Evolutionary conservation across 1,140 invertebrate species (phyloP).

Genomic region (Drosophila bocki): DNA sequence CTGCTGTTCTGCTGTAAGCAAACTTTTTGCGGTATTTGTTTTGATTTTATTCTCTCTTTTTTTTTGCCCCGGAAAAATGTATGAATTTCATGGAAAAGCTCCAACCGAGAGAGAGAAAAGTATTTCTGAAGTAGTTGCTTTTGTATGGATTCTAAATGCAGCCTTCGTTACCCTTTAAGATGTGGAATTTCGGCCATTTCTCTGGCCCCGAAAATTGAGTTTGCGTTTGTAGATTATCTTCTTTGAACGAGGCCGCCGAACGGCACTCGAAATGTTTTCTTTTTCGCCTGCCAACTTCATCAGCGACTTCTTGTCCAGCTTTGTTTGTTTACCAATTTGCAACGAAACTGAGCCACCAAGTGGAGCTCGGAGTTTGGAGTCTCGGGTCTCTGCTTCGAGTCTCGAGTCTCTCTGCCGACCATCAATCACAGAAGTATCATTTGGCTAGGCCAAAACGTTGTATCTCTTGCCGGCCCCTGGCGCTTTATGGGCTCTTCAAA

Average conservation of each 20-base stretch:
- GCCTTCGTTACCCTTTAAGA: slow-evolving; percentile 25
- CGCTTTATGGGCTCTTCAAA: slow-evolving; percentile 39
- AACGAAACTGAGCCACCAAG: slow-evolving; percentile 22
- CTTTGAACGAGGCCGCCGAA: slow-evolving; percentile 29
- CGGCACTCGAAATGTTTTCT: slow-evolving; percentile 46
- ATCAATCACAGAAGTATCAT: slow-evolving; percentile 47
- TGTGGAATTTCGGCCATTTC: slow-evolving; percentile 27
- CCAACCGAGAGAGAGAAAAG: not conserved
- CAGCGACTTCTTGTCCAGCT: slow-evolving; percentile 33
- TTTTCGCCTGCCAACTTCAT: slow-evolving; percentile 40
- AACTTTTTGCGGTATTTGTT: slow-evolving; percentile 61
- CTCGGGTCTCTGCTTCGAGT: not conserved
- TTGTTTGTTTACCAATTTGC: slow-evolving; percentile 42
- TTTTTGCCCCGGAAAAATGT: slow-evolving; percentile 24
- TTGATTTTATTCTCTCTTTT: slow-evolving; percentile 26
- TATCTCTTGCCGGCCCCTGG: slow-evolving; percentile 28
- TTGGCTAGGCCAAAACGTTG: slow-evolving; percentile 16
- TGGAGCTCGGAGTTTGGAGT: not conserved
- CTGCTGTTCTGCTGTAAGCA: slow-evolving; percentile 13
- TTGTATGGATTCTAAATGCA: slow-evolving; percentile 12
- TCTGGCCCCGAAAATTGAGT: slow-evolving; percentile 18
- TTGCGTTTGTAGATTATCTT: slow-evolving; percentile 28
- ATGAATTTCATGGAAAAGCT: slow-evolving; percentile 31
- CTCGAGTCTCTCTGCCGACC: slow-evolving; percentile 10
- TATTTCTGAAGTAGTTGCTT: slow-evolving; percentile 29